These are phyloP conservation scores for Mastomys natalensis DNA, from an alignment of 2,113 vertebrate genomes.

Conservation along the genomic window DNA sequence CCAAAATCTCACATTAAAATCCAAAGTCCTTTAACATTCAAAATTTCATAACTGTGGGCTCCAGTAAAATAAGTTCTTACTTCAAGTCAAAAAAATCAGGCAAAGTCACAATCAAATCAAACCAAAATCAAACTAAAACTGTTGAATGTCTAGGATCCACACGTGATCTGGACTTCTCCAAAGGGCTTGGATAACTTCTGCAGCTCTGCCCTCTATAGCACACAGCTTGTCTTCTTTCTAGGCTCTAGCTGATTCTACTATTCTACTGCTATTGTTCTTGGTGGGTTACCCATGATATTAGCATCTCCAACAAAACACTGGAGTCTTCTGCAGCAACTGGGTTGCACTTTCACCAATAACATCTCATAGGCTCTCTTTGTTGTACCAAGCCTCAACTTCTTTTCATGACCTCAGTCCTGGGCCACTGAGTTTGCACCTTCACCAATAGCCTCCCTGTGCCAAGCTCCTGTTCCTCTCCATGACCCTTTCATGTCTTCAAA, in stretches of 20 bases:
- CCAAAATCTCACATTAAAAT: not conserved
- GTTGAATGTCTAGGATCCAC: not conserved
- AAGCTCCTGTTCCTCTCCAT: not conserved
- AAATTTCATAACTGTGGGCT: not conserved
- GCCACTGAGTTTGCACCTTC: not conserved
- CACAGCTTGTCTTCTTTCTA: not conserved
- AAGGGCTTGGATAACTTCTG: not conserved
- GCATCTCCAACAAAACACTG: not conserved
- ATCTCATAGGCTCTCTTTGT: not conserved
- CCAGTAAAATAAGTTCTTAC: not conserved
- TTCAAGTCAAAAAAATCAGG: not conserved
- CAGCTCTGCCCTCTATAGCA: not conserved
- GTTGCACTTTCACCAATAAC: not conserved
- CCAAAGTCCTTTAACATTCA: not conserved
- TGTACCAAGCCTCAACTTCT: not conserved
- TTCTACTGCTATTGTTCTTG: not conserved
- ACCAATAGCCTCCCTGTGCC: not conserved
- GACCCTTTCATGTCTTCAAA: not conserved
- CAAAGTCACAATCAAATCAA: not conserved
- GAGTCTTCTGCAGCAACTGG: not conserved
- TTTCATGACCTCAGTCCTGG: not conserved
- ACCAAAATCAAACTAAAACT: not conserved
- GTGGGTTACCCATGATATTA: not conserved
- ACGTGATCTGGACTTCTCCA: not conserved
- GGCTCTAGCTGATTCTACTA: not conserved